Base-by-base conservation (phyloP, 1,140 invertebrate species). In the Galleria mellonella region DNA sequence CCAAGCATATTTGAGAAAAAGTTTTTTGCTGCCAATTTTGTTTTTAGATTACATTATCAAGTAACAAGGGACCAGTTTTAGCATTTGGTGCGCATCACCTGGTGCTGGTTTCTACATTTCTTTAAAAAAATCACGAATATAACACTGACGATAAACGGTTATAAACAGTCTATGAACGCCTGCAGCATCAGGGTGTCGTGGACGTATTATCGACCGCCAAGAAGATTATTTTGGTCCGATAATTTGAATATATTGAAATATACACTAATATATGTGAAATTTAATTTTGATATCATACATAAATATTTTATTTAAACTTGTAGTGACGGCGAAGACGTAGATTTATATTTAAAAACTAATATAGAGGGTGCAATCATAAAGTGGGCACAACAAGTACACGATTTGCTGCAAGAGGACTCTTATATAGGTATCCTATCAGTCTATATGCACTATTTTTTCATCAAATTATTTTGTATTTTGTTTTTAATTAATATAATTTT, bases 361-460 rank as follows among this genome's bases (percentile, higher is more conserved):
- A 92, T 95, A 40, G 94, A 97, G 81, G 90, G 90, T 15, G 89
- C 92, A n/a, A 87, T 96, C 1, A 94, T 94, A 52, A 94, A 94
- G 70, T 97, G 95, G 95, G 88, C 90, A 0, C 88, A 89, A 46
- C 91, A 94, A 70, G 91, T 95, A 12, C 90, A 90, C 43, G 92
- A 95, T 69, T 88, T 95, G 9, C 76, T 96, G n/a, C 89, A 91
- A 55, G 90, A 94, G 70, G 91, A 93, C 62, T 93, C 92, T 0
- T 88, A 89, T 11, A 76, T 90, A 36, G 75, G 82, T 85, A 56
- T 9, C 15, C 13, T 17, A 17, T 17, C 0, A 1, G 9, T 17
- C 1, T 23, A 15, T 11, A 12, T 1, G 32, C 5, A 1, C 2
- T 33, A 12, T 33, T 33, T 31, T 31, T 29, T 29, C 9, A 29